Base-by-base conservation (phyloP, 2,797 vertebrate genomes). In the Crocidura indochinensis region DNA sequence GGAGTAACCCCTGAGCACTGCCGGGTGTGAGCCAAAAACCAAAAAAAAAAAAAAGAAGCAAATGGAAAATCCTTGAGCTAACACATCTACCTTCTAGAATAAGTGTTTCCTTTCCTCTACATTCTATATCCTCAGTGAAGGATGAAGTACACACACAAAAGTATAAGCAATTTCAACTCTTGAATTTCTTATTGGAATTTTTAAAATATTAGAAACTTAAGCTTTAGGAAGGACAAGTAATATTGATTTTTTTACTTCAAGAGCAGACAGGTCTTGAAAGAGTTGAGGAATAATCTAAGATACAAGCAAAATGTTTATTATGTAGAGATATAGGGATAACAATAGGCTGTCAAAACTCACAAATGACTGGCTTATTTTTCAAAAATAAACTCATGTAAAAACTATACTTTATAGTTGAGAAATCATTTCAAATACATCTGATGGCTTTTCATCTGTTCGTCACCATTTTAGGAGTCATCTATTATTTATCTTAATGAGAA, bases 361-460 rank as follows among this genome's bases (percentile, higher is more conserved):
- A 83, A 74, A 75, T 56, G 56, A 81, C 24, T 56, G 14, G 44
- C 51, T 20, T 15, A 56, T 11, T 81, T 73, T 1, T 5, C 46
- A 29, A 81, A 74, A 46, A 64, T 22, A 82, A 75, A 14, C 27
- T 60, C 17, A 26, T 72, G 46, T n/a, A n/a, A n/a, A n/a, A n/a
- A n/a, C n/a, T 84, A 44, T 51, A 19, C 38, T 69, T 93, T 89
- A 46, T 0, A 38, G 11, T 56, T 64, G 31, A 80, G 14, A 84
- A 49, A 84, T 31, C 73, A 64, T 68, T 90, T 80, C 49, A 24
- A 87, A 84, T 69, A 73, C 62, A 89, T 38, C 80, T 62, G 78
- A 80, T n/a, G n/a, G n/a, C n/a, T n/a, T n/a, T n/a, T n/a, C n/a
- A n/a, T n/a, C n/a, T 75, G 15, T 38, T 92, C 29, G 71, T 9